Base-by-base conservation (phyloP, 2,113 vertebrate species). In the Pogonocichla stellata region DNA sequence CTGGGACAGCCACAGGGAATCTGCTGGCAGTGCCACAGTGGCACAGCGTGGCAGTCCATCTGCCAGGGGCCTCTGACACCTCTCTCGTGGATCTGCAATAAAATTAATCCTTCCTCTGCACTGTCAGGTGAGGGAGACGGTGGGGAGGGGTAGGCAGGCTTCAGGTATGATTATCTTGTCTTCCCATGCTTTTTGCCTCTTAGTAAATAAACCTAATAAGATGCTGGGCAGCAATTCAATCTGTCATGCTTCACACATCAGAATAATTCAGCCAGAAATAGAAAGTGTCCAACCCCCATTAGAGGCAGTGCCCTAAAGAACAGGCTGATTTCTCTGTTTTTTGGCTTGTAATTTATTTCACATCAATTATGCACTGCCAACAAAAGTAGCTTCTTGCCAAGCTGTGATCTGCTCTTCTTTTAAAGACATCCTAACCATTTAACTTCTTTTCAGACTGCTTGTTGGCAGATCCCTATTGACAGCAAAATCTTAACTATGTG, bases 181-280 rank as follows among this genome's bases (percentile, higher is more conserved):
- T 87, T 85, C 43, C 54, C 50, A 9, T 62, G 50, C 42, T 77
- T 97, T 92, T 94, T 95, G 88, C 81, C 70, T 73, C 67, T 96
- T 56, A 90, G 91, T 97, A 96, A 97, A 97, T 95, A 98, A 97
- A 95, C 80, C 75, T 93, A 92, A 80, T 94, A 90, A 93, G 83
- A 96, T 74, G 71, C 91, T 77, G 95, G 95, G 82, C 86, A 82
- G 92, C 88, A 94, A 81, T 95, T 90, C 74, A 96, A 95, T 91
- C 80, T 93, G 90, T 96, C 96, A 97, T 24, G 34, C 90, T 96
- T 94, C 90, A 77, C 82, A 66, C 73, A 88, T 82, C 66, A 66
- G 81, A 96, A 91, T 93, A 92, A 95, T 92, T 93, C 86, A 87
- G 71, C 71, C 90, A 80, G 58, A 91, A 84, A 92, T 47, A 73